A percentile compares a stretch with the other conserved stretches of the same genome.
Conservation (phyloP, 92 coral and sea anemone genomes). For the Porites rus region DNA sequence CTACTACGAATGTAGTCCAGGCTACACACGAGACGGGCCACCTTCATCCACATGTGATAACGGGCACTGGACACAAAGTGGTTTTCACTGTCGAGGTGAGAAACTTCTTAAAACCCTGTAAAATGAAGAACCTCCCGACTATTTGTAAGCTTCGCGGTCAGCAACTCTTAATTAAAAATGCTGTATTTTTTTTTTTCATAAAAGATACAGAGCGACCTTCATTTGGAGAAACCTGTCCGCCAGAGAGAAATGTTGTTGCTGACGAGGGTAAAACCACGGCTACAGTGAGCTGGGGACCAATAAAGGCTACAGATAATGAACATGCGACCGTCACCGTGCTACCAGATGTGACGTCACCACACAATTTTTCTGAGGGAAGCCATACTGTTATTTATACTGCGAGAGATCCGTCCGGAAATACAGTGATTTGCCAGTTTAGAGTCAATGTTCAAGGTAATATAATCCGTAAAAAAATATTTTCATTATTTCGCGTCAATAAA, state of each 20-base stretch:
- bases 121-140: no score
- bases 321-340: slow-evolving; percentile 34
- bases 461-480: no score
- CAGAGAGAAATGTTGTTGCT: slow-evolving; percentile 35
- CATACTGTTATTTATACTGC: slow-evolving; percentile 55
- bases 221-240: slow-evolving; percentile 66
- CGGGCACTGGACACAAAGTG: slow-evolving; percentile 58
- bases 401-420: slow-evolving; percentile 50
- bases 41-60: slow-evolving; percentile 24
- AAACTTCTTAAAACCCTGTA: no score
- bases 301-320: slow-evolving; percentile 69
- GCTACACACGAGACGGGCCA: slow-evolving; percentile 37
- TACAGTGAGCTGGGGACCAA: slow-evolving; percentile 51
- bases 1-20: slow-evolving; percentile 39
- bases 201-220: slow-evolving; percentile 58
- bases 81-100: slow-evolving; percentile 50
- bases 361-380: slow-evolving; percentile 57
- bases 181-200: not conserved
- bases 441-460: slow-evolving; percentile 62
- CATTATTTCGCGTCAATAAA: no score
- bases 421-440: slow-evolving; percentile 41
- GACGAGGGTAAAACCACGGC: slow-evolving; percentile 58
- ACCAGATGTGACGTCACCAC: slow-evolving; percentile 53
- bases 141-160: no score
- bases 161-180: no score